Base-by-base conservation (phyloP, 2,113 vertebrate genomes). In the Macrotis lagotis region DNA sequence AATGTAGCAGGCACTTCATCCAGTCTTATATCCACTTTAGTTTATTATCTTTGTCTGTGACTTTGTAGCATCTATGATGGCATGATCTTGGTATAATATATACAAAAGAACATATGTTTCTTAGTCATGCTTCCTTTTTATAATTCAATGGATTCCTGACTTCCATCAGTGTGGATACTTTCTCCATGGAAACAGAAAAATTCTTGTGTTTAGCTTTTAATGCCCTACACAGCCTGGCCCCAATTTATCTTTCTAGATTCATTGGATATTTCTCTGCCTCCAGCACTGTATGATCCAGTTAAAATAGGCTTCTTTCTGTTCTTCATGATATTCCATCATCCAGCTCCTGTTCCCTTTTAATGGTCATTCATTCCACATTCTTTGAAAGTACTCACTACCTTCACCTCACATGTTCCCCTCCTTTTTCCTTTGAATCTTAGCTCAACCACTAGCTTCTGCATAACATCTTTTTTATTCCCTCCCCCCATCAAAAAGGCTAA, bases 1-100 rank as follows among this genome's bases (percentile, higher is more conserved):
- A 14, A 92, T 8, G 90, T 9, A 51, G 48, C 74, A 94, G 93
- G 92, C 91, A 90, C n/a, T 94, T 92, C n/a, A 52, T 51, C 74
- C 14, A 48, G 28, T n/a, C 47, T 83, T 12, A 14, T 93, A 48
- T 92, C 51, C 28, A 88, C 66, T 83, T 47, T 3, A 83, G 96
- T 89, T 51, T 91, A 50, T 93, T 89, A 93, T 92, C 31, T 90
- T 66, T 95, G 25, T 66, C 91, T 66, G 66, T 22, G 66, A 83
- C n/a, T 83, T 83, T 83, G 66, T 83, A 83, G 66, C 66, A 44
- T 83, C 66, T 44, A 22, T 44, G 37, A 83, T 83, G n/a, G 66
- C n/a, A 44, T 22, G 66, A 83, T 83, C 19, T 44, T 83, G n/a
- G 37, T 83, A 44, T 44, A 83, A 83, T 83, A 44, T 22, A 83